These are phyloP conservation scores for Acanthaster planci DNA, from an alignment of 35 echinoderm and acorn worm species.

Conservation along the genomic window DNA sequence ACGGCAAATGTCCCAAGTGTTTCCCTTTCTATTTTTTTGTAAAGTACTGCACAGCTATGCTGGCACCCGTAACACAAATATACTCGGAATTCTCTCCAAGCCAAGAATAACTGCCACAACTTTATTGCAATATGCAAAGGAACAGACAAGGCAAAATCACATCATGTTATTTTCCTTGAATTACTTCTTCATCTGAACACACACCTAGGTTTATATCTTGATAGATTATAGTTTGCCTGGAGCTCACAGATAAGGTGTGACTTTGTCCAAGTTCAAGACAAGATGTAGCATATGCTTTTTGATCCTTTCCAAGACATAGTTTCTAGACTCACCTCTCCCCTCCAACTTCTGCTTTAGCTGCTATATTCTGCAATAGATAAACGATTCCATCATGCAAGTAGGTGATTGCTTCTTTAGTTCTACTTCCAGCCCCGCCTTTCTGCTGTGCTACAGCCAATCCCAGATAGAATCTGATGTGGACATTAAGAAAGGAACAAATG, in stretches of 20 bases:
- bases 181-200: too few relatives aligned
- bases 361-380: constrained; percentile 60
- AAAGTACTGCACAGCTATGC: too few relatives aligned
- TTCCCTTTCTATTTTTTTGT: too few relatives aligned
- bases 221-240: neutral
- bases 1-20: too few relatives aligned
- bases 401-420: constrained; percentile 73
- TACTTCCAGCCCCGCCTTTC: constrained; percentile 59
- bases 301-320: too few relatives aligned
- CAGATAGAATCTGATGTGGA: constrained; percentile 63
- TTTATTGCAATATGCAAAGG: too few relatives aligned
- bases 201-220: neutral
- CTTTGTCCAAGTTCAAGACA: neutral
- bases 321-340: constrained; percentile 38
- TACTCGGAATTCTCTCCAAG: too few relatives aligned
- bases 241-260: neutral
- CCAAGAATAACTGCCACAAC: too few relatives aligned
- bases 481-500: too few relatives aligned
- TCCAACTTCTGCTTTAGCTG: constrained; percentile 53
- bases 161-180: too few relatives aligned
- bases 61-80: too few relatives aligned
- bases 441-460: constrained; percentile 76
- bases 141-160: too few relatives aligned
- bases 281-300: neutral
- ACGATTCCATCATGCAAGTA: constrained; percentile 88